These are phyloP conservation scores for Pharmacophagus antenor DNA, from an alignment of 2,888 invertebrate genomes.

Conservation along the genomic window DNA sequence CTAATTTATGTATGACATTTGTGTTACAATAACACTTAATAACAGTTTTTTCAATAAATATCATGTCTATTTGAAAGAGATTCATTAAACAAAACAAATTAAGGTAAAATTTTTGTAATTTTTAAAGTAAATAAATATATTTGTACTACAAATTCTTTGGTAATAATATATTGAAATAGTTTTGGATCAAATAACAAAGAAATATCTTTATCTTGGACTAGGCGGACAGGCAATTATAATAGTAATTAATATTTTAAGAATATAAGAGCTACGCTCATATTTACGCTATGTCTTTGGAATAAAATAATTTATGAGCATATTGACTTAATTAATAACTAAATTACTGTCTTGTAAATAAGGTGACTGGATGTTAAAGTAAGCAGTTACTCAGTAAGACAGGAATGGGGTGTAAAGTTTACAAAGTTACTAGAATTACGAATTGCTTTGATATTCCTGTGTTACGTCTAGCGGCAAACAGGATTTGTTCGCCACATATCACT, in stretches of 20 bases:
- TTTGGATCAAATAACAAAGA: background rate
- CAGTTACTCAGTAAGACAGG: background rate
- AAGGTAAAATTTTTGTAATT: no score
- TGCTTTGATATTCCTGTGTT: constrained; percentile 1
- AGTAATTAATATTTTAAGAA: background rate
- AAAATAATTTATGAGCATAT: background rate
- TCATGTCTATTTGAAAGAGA: no score
- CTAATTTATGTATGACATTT: background rate
- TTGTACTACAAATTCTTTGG: constrained; percentile 15
- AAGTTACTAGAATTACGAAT: constrained; percentile 5
- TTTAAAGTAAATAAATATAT: background rate
- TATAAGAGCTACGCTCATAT: background rate
- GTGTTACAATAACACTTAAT: background rate
- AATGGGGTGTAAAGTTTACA: background rate
- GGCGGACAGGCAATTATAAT: background rate
- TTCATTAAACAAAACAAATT: no score
- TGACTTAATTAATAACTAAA: background rate
- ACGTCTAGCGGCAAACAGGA: background rate
- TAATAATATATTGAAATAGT: constrained; percentile 1
- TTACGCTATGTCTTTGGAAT: background rate
- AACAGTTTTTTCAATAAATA: no score
- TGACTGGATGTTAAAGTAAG: background rate
- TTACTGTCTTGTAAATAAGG: background rate
- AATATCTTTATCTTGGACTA: background rate
- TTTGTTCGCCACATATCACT: constrained; percentile 1